Conservation (phyloP, 2,113 vertebrate genomes). For the Leucosticte australis region DNA sequence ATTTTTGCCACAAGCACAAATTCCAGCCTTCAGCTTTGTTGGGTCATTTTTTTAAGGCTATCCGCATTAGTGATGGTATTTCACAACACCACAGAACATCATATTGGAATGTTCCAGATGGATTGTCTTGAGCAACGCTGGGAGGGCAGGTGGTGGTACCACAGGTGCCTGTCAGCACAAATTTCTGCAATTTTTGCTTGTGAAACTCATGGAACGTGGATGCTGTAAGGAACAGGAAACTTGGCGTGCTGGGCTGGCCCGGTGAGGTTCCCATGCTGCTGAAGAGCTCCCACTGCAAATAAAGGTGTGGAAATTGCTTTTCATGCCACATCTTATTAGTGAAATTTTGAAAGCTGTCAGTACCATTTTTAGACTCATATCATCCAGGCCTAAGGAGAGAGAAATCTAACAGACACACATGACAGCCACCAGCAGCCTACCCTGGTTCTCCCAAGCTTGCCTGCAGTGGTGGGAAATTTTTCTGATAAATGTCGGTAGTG, state of each 20-base stretch:
- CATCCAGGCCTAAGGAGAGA: neutral
- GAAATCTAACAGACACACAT: neutral
- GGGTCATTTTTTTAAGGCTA: neutral
- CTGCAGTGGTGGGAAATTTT: slow-evolving; percentile 24
- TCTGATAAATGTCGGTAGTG: neutral
- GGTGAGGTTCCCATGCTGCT: neutral
- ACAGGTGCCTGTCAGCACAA: accelerated
- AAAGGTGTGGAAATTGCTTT: neutral
- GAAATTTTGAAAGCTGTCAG: neutral
- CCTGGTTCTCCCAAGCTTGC: neutral
- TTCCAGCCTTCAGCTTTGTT: neutral
- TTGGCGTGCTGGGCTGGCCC: neutral
- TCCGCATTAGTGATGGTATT: neutral
- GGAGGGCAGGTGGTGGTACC: neutral
- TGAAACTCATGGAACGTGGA: neutral
- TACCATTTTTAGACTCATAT: neutral
- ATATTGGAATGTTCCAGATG: neutral
- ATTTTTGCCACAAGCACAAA: neutral
- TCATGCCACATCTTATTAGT: neutral
- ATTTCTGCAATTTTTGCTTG: neutral
- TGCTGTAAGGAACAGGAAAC: neutral
- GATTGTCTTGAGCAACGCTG: accelerated
- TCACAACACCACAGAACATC: neutral
- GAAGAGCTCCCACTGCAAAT: neutral
- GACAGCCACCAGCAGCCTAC: neutral